phyloP scores from a whole-genome alignment of 2,113 vertebrate species.

The Ardeotis arabs region DNA sequence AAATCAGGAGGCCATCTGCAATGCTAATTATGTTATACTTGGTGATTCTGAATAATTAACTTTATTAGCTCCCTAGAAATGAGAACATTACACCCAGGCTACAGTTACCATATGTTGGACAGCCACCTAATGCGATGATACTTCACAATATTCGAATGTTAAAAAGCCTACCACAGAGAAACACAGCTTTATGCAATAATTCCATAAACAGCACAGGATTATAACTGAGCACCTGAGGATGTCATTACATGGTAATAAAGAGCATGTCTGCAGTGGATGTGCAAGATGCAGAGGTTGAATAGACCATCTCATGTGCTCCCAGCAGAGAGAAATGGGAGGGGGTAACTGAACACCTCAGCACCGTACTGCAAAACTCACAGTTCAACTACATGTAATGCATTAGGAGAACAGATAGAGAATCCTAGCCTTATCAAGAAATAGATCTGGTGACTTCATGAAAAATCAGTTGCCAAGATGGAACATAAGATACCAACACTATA shows the following conservation, averaged over 20 bases:
- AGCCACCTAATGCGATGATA: neutral
- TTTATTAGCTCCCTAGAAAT: constrained; percentile 14
- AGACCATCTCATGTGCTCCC: neutral
- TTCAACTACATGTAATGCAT: neutral
- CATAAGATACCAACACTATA: neutral
- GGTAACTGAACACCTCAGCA: neutral
- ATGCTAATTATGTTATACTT: neutral
- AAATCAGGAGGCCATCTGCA: neutral
- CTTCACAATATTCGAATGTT: neutral
- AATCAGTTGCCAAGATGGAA: neutral
- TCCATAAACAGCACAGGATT: neutral
- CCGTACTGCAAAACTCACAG: neutral
- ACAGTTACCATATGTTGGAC: neutral
- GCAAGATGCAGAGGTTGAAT: neutral
- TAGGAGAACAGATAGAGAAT: neutral
- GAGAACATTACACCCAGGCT: neutral
- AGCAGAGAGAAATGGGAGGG: neutral
- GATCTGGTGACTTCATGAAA: neutral
- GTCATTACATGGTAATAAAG: neutral
- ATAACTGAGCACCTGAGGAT: neutral
- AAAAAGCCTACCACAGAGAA: neutral
- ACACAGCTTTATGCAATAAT: neutral
- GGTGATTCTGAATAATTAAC: constrained; percentile 36
- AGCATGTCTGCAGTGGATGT: neutral
- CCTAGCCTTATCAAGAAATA: neutral